Conservation (phyloP, 2,888 invertebrate species). For the Shargacucullia verbasci region DNA sequence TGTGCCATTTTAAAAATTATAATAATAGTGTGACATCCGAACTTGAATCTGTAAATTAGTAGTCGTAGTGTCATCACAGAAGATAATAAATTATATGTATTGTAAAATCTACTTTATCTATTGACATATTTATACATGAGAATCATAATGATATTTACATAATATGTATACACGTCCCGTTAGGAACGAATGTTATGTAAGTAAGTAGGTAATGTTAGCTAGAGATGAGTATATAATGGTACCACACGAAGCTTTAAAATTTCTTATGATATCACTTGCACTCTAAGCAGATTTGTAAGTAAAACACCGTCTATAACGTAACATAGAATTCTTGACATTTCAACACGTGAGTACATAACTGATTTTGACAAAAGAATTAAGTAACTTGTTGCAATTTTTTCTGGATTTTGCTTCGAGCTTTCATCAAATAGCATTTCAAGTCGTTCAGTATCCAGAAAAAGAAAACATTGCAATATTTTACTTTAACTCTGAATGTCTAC, state of each 20-base stretch:
- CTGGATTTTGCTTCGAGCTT: conserved; percentile 44
- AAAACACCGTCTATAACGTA: conserved; percentile 72
- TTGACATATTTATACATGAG: conserved; percentile 88
- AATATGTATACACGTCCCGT: conserved; percentile 89
- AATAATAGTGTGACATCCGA: conserved; percentile 88
- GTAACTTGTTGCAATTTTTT: conserved; percentile 26
- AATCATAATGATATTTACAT: conserved; percentile 86
- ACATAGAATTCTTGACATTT: conserved; percentile 60
- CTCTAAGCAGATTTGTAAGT: conserved; percentile 84
- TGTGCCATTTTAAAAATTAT: conserved; percentile 88
- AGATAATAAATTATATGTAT: conserved; percentile 86
- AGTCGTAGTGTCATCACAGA: conserved; percentile 86
- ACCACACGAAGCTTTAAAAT: conserved; percentile 89
- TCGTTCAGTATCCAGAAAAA: conserved; percentile 31
- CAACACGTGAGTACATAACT: conserved; percentile 41
- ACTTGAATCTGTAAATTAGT: conserved; percentile 88
- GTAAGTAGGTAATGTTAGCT: conserved; percentile 86
- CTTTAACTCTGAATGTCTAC: conserved; percentile 33
- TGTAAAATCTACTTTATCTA: conserved; percentile 85
- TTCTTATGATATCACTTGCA: conserved; percentile 89
- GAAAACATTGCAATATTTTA: conserved; percentile 9
- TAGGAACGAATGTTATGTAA: conserved; percentile 89
- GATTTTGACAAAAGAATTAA: conserved; percentile 21
- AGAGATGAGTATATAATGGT: conserved; percentile 84
- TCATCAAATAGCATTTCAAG: conserved; percentile 23